phyloP scores from a whole-genome alignment of 2,888 invertebrate genomes.

The Geophilus truncorum region DNA sequence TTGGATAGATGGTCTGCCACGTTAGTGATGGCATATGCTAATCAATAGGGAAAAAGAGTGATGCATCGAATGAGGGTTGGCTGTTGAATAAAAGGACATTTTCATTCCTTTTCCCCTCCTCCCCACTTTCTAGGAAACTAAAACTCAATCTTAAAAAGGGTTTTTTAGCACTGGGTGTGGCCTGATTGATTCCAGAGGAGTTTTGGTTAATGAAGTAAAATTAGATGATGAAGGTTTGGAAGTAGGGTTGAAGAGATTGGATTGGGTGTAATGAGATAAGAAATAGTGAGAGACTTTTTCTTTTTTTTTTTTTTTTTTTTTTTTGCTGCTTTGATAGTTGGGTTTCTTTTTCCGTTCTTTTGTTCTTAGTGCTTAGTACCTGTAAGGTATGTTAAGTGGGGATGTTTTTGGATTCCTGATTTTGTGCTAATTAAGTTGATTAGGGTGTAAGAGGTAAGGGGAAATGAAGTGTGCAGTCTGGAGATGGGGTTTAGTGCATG shows the following conservation, averaged over 20 bases:
- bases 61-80: neutral
- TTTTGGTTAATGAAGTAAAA: conserved; percentile 27
- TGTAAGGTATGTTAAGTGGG: conserved; percentile 17
- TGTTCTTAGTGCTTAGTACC: neutral
- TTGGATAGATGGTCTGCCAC: conserved; percentile 18
- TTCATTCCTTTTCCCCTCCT: neutral
- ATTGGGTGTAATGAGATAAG: conserved; percentile 19
- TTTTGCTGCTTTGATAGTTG: neutral
- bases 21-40: conserved; percentile 18
- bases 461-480: neutral
- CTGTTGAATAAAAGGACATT: conserved; percentile 12
- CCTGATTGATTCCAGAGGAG: conserved; percentile 18
- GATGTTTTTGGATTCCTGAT: conserved; percentile 17
- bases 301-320: neutral
- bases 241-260: conserved; percentile 2
- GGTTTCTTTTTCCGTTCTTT: neutral
- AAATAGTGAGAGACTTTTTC: neutral
- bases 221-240: conserved; percentile 13
- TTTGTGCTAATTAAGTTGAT: conserved; percentile 24
- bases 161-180: neutral
- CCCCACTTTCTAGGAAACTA: neutral
- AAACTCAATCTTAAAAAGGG: neutral
- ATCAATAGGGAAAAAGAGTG: conserved; percentile 10
- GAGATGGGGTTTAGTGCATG: neutral
- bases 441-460: neutral